Evolutionary conservation across 1,140 invertebrate species (phyloP), one percentile per base, ranked within the genome.

Genomic region (Drosophila nebulosa): DNA sequence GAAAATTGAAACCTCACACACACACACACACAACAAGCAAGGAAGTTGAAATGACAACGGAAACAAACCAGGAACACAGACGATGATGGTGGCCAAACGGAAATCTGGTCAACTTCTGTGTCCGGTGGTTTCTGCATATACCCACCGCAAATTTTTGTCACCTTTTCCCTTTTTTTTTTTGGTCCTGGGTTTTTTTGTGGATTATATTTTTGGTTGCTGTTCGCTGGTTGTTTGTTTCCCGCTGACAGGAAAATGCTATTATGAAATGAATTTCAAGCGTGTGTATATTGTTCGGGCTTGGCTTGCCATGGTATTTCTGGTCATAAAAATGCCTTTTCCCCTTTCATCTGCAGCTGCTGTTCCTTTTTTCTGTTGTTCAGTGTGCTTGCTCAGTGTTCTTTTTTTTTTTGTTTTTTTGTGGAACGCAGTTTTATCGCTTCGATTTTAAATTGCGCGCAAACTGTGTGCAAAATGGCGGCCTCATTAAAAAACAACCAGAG

Each of bases 281-380:
- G 52, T 30, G 24, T 10, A 35, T 52, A 36, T 55, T 10, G 18
- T 27, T 39, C 30, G 26, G 69, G 60, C 18, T 32, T 39, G 35
- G 51, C 67, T 70, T 35, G 39, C 39, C 39, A 30, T 55, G 52
- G 52, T 30, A 55, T 55, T 26, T 55, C 21, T 55, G 55, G 63
- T 55, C 69, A 74, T 24, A 63, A 42, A 74, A 27, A 39, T 57
- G 26, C 57, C 22, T 63, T 53, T 68, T 72, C 64, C 61, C 55
- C 39, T 16, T 22, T 74, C 42, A 52, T 46, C 39, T 46, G 39
- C 30, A 32, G 16, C 18, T 46, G 16, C 39, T 46, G 16, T 16
- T 32, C 10, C 30, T 12, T 32, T 30, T 32, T 32, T 32, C 30
- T 1, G 30, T 12, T 32, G 27, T 9, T 30, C 14, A 16, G 39